A percentile compares a stretch with the other conserved stretches of the same genome.
These are phyloP conservation scores for Pygocentrus nattereri DNA, from an alignment of 2,797 vertebrate species.

Conservation along the genomic window DNA sequence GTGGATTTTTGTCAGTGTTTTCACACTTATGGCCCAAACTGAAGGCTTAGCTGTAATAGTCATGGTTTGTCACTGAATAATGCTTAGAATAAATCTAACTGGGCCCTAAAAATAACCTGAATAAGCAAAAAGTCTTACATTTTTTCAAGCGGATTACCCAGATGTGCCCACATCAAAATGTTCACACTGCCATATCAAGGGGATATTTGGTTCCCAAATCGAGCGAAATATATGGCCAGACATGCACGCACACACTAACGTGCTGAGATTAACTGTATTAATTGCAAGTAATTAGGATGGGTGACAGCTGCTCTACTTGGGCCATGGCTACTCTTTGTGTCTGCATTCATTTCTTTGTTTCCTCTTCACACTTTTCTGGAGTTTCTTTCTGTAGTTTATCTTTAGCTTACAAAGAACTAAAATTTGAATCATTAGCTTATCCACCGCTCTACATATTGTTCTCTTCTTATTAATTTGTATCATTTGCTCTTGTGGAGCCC, in stretches of 20 bases:
- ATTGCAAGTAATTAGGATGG: conserved; percentile 42
- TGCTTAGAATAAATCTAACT: no score
- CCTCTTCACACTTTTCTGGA: conserved; percentile 27
- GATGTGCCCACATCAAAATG: not conserved
- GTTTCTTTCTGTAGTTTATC: not conserved
- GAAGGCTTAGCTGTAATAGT: no score
- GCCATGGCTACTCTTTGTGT: conserved; percentile 45
- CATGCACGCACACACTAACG: not conserved
- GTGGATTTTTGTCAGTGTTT: no score
- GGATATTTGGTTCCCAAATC: no score
- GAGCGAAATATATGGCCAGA: no score
- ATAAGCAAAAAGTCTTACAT: not conserved
- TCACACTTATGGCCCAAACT: no score
- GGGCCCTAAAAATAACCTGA: no score
- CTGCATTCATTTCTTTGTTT: conserved; percentile 56
- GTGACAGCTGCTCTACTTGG: conserved; percentile 23
- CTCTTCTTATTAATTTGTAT: not conserved
- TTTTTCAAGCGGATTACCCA: not conserved
- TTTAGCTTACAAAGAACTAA: no score
- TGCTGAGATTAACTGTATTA: conserved; percentile 29
- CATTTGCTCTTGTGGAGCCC: not conserved
- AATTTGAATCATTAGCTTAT: not conserved
- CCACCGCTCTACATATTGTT: not conserved
- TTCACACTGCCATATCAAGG: no score
- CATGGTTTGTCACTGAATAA: no score